Percentiles rank a stretch among this genome's conserved stretches.
phyloP scores from a whole-genome alignment of 2,113 vertebrate species.

The Eleginops maclovinus region DNA sequence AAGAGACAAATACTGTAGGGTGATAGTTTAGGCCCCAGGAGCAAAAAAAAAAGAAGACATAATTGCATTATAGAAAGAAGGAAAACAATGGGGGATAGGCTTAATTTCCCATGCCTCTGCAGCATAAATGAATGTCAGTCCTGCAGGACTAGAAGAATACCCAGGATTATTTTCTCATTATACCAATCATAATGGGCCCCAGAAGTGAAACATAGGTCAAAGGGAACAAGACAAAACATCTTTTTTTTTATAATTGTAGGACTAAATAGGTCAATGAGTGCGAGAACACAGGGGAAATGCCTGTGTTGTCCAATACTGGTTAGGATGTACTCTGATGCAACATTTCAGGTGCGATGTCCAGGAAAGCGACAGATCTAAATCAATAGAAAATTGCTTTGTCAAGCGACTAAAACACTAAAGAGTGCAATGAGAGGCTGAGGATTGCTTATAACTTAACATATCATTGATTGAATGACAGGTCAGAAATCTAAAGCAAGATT shows the following conservation, averaged over 20 bases:
- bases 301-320: not conserved
- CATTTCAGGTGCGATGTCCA: not conserved
- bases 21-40: constrained; percentile 45
- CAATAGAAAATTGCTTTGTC: constrained; percentile 18
- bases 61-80: constrained; percentile 61
- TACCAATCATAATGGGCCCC: constrained; percentile 46
- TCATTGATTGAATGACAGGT: not conserved
- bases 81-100: constrained; percentile 52
- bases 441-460: constrained; percentile 24
- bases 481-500: not conserved
- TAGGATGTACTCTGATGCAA: constrained; percentile 1
- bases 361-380: not conserved
- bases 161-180: constrained; percentile 66
- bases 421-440: not conserved
- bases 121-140: constrained; percentile 65
- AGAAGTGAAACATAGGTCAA: constrained; percentile 57
- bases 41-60: constrained; percentile 20
- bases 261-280: not conserved
- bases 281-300: constrained; percentile 1
- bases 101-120: constrained; percentile 63
- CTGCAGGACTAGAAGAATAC: constrained; percentile 57
- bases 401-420: constrained; percentile 18
- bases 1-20: constrained; percentile 47
- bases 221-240: constrained; percentile 9
- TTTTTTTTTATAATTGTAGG: constrained; percentile 8